Evolutionary conservation across 1,140 invertebrate species (phyloP).

Genomic region (Elymnias hypermnestra): DNA sequence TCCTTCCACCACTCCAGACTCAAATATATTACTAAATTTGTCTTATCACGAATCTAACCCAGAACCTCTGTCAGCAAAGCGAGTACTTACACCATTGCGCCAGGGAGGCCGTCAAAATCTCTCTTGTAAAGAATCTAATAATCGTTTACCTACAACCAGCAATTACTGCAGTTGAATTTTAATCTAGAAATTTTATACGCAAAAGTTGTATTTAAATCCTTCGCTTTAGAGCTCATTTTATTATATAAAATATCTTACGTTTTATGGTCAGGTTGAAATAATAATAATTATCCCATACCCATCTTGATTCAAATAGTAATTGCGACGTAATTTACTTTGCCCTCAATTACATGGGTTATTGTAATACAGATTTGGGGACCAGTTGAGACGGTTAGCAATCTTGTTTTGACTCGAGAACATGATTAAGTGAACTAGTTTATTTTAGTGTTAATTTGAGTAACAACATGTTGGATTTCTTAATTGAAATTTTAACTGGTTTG

Average conservation of each 20-base stretch:
- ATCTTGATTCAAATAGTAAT: conserved; percentile 35
- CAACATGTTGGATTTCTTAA: conserved; percentile 1
- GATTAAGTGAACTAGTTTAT: conserved; percentile 7
- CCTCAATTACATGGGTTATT: conserved; percentile 20
- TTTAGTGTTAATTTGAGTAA: conserved; percentile 7
- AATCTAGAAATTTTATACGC: no score
- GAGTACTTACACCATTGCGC: no score
- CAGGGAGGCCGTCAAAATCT: no score
- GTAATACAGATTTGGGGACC: conserved; percentile 8
- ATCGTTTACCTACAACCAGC: conserved; percentile 32
- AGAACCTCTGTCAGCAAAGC: no score
- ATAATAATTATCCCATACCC: conserved; percentile 53
- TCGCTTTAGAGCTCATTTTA: not conserved
- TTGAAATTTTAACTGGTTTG: not conserved
- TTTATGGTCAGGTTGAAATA: conserved; percentile 39
- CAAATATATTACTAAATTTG: no score
- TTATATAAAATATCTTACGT: conserved; percentile 2
- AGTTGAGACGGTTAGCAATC: conserved; percentile 1
- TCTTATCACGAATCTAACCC: no score
- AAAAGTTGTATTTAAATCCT: no score
- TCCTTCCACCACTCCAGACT: no score
- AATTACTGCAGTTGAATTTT: conserved; percentile 33
- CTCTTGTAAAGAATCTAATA: conserved; percentile 30
- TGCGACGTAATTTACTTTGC: conserved; percentile 29
- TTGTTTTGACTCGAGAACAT: conserved; percentile 7